Percentiles rank a stretch among this genome's conserved stretches.
Evolutionary conservation across 2,888 invertebrate genomes (phyloP).

Genomic region (Cryptocephalus moraei): DNA sequence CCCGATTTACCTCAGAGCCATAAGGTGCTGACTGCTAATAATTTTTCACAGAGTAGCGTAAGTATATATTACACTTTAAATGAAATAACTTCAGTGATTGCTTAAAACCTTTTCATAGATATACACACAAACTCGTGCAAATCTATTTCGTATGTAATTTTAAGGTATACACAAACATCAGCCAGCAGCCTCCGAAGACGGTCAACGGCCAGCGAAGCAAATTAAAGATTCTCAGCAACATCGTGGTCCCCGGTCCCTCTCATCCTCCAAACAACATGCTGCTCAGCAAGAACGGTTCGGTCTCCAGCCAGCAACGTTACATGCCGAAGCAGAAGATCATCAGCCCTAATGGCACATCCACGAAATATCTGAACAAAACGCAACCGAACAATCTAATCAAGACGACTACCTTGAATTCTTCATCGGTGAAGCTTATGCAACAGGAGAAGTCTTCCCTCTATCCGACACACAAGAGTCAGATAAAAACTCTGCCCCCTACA

Average conservation of each 20-base stretch:
- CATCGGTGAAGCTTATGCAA: conserved; percentile 13
- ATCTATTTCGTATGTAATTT: conserved; percentile 8
- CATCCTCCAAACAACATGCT: conserved; percentile 26
- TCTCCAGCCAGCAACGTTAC: conserved; percentile 19
- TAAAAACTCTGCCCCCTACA: conserved; percentile 30
- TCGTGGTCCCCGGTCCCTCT: conserved; percentile 26
- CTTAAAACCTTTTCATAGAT: background rate
- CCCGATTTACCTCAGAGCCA: conserved; percentile 31
- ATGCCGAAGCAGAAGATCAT: conserved; percentile 29
- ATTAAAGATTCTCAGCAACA: conserved; percentile 36
- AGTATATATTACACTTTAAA: conserved; percentile 16
- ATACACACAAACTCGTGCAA: too few relatives aligned
- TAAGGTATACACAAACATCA: conserved; percentile 17
- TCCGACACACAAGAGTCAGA: conserved; percentile 32
- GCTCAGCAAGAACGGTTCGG: conserved; percentile 24
- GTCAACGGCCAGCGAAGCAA: conserved; percentile 35
- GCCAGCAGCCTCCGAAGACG: conserved; percentile 18
- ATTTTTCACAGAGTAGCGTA: conserved; percentile 33
- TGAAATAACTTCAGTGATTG: background rate
- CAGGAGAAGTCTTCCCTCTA: conserved; percentile 23
- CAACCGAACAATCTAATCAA: conserved; percentile 21
- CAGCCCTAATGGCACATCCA: conserved; percentile 27
- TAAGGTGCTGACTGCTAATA: conserved; percentile 32
- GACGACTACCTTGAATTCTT: conserved; percentile 11
- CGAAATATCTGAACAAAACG: conserved; percentile 31